phyloP scores from a whole-genome alignment of 2,888 invertebrate genomes.

The Ophion ellenae region DNA sequence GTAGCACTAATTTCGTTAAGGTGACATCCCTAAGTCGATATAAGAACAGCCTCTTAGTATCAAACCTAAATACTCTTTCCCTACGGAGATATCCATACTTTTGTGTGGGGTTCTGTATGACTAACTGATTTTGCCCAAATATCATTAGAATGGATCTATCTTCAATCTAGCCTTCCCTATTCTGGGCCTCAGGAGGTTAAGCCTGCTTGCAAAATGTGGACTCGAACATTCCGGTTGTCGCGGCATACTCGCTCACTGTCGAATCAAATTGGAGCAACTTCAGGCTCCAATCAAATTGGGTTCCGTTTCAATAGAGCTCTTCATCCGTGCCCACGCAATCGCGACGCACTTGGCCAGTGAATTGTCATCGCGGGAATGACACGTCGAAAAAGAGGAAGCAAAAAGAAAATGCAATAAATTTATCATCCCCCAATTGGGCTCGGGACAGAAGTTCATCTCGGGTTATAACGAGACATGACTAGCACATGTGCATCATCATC shows the following conservation, averaged over 20 bases:
- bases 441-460: slow-evolving; percentile 74
- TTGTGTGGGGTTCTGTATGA: too few relatives aligned
- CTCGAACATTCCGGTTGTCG: neutral
- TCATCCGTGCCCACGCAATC: neutral
- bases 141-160: neutral
- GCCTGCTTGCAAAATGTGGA: neutral
- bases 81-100: too few relatives aligned
- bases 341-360: slow-evolving; percentile 15
- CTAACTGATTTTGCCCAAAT: too few relatives aligned
- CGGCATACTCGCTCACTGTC: neutral
- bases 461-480: slow-evolving; percentile 65
- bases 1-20: too few relatives aligned
- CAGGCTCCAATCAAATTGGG: neutral
- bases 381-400: slow-evolving; percentile 56
- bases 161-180: neutral
- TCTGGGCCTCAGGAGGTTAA: neutral
- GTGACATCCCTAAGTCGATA: too few relatives aligned
- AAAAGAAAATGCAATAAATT: slow-evolving; percentile 71
- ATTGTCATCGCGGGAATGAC: slow-evolving; percentile 63
- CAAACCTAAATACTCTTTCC: too few relatives aligned
- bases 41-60: too few relatives aligned
- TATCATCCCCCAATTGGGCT: slow-evolving; percentile 79
- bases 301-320: neutral
- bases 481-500: slow-evolving; percentile 62
- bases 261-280: neutral